These are phyloP conservation scores for Epirrita christyi DNA, from an alignment of 2,888 invertebrate species.

Conservation along the genomic window DNA sequence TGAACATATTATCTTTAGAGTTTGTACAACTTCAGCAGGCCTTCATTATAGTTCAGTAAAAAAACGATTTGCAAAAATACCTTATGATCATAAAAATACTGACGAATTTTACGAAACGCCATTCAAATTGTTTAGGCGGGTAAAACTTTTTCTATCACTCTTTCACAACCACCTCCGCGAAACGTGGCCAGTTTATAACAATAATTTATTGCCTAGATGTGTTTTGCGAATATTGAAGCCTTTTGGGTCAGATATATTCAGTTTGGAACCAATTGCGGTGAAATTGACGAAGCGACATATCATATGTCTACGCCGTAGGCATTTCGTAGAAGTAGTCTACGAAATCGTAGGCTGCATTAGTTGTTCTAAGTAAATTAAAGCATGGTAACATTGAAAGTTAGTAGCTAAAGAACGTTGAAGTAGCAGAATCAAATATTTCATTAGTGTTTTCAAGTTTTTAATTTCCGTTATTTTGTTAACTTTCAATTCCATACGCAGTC, in stretches of 20 bases:
- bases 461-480: too few species aligned
- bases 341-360: too few species aligned
- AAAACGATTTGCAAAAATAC: neutral
- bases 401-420: too few species aligned
- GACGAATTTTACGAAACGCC: conserved; percentile 1
- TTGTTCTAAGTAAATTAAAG: too few species aligned
- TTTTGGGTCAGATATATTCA: neutral
- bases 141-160: conserved; percentile 32
- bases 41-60: too few species aligned
- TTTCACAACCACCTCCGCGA: conserved; percentile 13
- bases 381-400: too few species aligned
- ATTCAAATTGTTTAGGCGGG: neutral
- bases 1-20: too few species aligned
- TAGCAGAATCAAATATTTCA: too few species aligned
- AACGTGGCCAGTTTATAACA: conserved; percentile 17
- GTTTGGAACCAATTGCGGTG: neutral
- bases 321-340: too few species aligned
- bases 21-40: too few species aligned
- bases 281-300: neutral
- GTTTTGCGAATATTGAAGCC: conserved; percentile 15
- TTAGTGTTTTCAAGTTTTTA: too few species aligned
- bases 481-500: neutral
- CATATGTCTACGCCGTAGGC: too few species aligned
- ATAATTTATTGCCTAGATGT: conserved; percentile 25
- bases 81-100: neutral